Percentiles rank a stretch among this genome's conserved stretches.
These are phyloP conservation scores for Harmothoe impar DNA, from an alignment of 2,888 invertebrate genomes.

Conservation along the genomic window DNA sequence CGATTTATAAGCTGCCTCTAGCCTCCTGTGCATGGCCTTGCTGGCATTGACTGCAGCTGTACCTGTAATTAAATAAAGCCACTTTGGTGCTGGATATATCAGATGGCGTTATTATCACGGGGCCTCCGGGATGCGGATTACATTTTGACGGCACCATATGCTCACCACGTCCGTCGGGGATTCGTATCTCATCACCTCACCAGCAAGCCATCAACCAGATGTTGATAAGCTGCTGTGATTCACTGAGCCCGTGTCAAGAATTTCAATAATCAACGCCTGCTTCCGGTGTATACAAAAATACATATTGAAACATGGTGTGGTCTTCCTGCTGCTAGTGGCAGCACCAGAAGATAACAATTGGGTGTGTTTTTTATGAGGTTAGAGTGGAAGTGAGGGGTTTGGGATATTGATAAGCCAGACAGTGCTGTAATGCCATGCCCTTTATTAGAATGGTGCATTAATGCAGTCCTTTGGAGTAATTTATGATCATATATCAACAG, in stretches of 20 bases:
- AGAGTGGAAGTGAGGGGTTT: neutral
- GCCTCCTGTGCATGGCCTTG: neutral
- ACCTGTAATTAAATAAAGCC: conserved; percentile 30
- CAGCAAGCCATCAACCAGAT: neutral
- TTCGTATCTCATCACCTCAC: conserved; percentile 4
- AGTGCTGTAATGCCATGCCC: too few relatives aligned
- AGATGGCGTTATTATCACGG: conserved; percentile 10
- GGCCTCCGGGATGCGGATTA: neutral
- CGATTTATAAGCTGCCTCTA: neutral
- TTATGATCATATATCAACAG: too few relatives aligned
- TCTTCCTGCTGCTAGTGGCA: neutral
- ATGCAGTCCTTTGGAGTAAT: too few relatives aligned
- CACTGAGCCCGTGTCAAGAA: neutral
- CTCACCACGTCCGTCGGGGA: conserved; percentile 3
- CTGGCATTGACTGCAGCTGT: neutral
- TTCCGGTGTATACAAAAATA: conserved; percentile 20
- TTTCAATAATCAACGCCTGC: conserved; percentile 40
- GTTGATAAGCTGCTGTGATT: conserved; percentile 1
- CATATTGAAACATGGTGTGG: neutral
- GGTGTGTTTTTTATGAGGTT: neutral
- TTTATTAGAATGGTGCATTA: too few relatives aligned
- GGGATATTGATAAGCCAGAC: too few relatives aligned
- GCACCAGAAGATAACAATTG: neutral
- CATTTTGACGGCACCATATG: conserved; percentile 27
- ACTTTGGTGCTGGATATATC: neutral